A percentile compares a stretch with the other conserved stretches of the same genome.
phyloP scores from a whole-genome alignment of 2,888 invertebrate species.

The Zele albiditarsus region DNA sequence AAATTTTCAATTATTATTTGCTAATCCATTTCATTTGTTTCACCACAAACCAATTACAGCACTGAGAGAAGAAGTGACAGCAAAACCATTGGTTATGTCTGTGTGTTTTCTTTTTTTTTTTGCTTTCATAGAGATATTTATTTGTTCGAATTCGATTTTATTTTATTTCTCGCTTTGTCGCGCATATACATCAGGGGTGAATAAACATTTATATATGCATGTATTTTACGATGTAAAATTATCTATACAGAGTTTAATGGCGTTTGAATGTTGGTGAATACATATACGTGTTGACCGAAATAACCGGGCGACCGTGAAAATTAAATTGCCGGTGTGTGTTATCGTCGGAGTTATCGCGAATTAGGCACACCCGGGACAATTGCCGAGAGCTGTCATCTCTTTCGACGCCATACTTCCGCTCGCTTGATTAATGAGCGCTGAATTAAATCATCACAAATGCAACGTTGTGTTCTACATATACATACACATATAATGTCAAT shows the following conservation, averaged over 20 bases:
- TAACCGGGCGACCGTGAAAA: constrained; percentile 50
- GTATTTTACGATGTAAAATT: neutral
- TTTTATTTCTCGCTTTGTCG: neutral
- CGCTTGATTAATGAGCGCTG: constrained; percentile 30
- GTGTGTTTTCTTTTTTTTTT: neutral
- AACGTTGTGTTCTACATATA: constrained; percentile 4
- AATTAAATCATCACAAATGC: constrained; percentile 34
- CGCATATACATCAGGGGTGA: neutral
- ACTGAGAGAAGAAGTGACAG: too few relatives aligned
- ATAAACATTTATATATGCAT: neutral
- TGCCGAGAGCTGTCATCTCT: constrained; percentile 38
- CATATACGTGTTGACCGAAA: constrained; percentile 46
- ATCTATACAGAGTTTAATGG: neutral
- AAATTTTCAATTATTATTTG: too few relatives aligned
- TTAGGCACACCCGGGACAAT: constrained; percentile 38
- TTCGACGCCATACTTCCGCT: constrained; percentile 39
- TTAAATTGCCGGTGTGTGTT: constrained; percentile 44
- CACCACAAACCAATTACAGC: too few relatives aligned
- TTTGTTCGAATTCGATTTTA: neutral
- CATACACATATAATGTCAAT: constrained; percentile 13
- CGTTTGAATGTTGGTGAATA: constrained; percentile 1
- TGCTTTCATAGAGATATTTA: neutral
- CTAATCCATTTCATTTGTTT: too few relatives aligned
- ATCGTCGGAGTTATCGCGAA: constrained; percentile 36
- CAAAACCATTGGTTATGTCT: too few relatives aligned